phyloP scores from a whole-genome alignment of 2,113 vertebrate species.

The Proteles cristata region DNA sequence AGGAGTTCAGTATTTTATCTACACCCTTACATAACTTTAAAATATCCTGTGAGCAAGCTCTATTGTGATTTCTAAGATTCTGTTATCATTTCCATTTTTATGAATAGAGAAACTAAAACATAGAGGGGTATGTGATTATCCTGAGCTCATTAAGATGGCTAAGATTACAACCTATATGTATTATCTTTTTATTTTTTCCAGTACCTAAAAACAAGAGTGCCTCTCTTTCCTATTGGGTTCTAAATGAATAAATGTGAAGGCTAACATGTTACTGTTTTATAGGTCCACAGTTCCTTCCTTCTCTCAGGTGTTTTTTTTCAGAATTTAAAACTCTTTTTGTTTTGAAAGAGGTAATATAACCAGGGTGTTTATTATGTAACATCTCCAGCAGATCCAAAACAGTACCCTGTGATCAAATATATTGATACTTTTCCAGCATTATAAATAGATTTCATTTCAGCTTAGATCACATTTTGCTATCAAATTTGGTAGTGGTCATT shows the following conservation, averaged over 20 bases:
- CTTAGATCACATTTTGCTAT: slow-evolving; percentile 27
- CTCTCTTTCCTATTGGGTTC: not conserved
- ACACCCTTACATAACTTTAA: not conserved
- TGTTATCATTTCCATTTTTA: not conserved
- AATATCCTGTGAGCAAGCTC: not conserved
- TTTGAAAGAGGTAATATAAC: not conserved
- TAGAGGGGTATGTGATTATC: not conserved
- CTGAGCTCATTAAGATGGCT: not conserved
- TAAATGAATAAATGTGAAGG: not conserved
- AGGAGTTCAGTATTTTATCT: slow-evolving; percentile 30
- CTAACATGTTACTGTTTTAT: not conserved
- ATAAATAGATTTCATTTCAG: not conserved
- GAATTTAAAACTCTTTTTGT: not conserved
- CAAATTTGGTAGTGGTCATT: not conserved
- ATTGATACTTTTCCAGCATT: not conserved
- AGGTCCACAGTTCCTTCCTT: not conserved
- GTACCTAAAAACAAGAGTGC: not conserved
- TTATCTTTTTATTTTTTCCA: not conserved
- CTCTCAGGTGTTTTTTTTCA: slow-evolving; percentile 19
- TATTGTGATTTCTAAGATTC: not conserved
- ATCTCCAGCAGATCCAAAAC: not conserved
- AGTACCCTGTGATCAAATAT: not conserved
- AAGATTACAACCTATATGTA: not conserved
- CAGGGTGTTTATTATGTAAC: not conserved
- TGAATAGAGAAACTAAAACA: not conserved